Conservation (phyloP, 2,888 invertebrate species). For the Amiota mariae region DNA sequence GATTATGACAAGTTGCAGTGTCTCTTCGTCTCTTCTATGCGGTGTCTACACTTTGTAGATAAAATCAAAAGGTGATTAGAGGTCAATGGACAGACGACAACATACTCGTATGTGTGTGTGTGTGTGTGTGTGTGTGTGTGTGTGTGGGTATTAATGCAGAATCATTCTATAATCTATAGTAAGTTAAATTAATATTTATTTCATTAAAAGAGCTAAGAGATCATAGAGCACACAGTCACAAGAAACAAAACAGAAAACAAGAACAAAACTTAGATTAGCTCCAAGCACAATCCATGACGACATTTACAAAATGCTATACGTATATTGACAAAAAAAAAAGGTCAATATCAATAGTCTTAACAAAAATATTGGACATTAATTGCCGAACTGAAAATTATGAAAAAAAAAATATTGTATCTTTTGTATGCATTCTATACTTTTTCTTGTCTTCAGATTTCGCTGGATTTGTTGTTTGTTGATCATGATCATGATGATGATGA, state of each 20-base stretch:
- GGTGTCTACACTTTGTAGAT: constrained; percentile 24
- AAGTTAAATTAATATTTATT: too few species aligned
- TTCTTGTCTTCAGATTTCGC: constrained; percentile 37
- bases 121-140: too few species aligned
- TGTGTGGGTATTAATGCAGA: too few species aligned
- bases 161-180: too few species aligned
- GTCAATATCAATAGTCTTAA: constrained; percentile 3
- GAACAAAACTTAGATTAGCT: too few species aligned
- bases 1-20: constrained; percentile 46
- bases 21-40: neutral
- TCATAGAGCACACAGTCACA: neutral
- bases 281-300: too few species aligned
- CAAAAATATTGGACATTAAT: constrained; percentile 71
- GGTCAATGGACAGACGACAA: neutral
- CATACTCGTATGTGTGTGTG: neutral
- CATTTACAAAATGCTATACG: too few species aligned
- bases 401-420: constrained; percentile 50
- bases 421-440: constrained; percentile 9
- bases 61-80: constrained; percentile 4
- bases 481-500: too few species aligned
- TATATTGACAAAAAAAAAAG: too few species aligned
- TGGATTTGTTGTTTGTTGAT: constrained; percentile 29
- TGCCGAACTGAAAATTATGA: constrained; percentile 67
- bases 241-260: neutral
- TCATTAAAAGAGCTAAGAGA: too few species aligned